Conservation (phyloP, 2,888 invertebrate genomes). For the Camponotus fellah region DNA sequence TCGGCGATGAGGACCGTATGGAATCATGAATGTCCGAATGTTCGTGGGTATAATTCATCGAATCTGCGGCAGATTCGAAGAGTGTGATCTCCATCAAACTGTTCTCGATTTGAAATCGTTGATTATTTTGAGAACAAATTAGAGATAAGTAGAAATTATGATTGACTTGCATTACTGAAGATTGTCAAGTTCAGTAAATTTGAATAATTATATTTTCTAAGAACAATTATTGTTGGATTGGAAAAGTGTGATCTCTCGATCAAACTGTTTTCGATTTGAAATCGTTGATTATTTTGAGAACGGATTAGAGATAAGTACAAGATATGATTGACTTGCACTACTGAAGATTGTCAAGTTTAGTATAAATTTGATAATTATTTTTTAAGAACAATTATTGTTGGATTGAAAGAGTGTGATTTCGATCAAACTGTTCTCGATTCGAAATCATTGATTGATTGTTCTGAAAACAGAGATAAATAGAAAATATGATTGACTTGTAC, state of each 20-base stretch:
- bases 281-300: not conserved
- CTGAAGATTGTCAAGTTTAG: not conserved
- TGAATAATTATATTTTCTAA: not conserved
- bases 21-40: conserved; percentile 71
- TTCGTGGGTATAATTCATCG: conserved; percentile 33
- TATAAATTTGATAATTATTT: conserved; percentile 1
- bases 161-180: conserved; percentile 20
- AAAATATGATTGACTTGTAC: conserved; percentile 2
- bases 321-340: conserved; percentile 13
- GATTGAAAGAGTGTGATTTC: no score
- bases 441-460: not conserved
- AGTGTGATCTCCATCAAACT: not conserved
- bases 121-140: not conserved
- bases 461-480: not conserved
- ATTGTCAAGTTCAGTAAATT: not conserved
- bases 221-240: no score
- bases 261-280: not conserved
- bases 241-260: no score
- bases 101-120: not conserved
- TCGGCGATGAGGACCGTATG: conserved; percentile 68
- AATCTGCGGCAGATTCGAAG: not conserved
- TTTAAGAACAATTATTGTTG: no score
- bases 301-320: not conserved
- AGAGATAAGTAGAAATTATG: not conserved
- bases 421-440: not conserved